A percentile compares a stretch with the other conserved stretches of the same genome.
phyloP scores from a whole-genome alignment of 2,888 invertebrate genomes.

The Linyphia triangularis region DNA sequence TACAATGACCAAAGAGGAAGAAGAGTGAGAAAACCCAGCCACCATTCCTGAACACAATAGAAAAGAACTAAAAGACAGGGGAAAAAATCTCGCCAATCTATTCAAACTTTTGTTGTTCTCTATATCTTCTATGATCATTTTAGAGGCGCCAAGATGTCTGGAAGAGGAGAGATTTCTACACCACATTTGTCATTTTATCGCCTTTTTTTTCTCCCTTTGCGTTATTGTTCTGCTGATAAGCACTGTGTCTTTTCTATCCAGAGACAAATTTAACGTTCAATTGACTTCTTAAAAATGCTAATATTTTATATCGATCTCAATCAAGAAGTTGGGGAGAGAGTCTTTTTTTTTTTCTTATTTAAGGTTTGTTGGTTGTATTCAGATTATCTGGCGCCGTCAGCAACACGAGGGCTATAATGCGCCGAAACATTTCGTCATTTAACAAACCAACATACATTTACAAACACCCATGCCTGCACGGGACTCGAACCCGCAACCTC shows the following conservation, averaged over 20 bases:
- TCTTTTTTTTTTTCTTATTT: slow-evolving; percentile 27
- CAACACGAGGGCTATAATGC: no score
- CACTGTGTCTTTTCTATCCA: not conserved
- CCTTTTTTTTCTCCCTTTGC: slow-evolving; percentile 19
- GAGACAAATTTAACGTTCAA: slow-evolving; percentile 40
- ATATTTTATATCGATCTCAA: slow-evolving; percentile 36
- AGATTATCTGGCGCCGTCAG: no score
- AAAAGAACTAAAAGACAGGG: not conserved
- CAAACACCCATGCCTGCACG: no score
- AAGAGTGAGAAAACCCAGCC: not conserved
- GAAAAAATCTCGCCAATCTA: slow-evolving; percentile 35
- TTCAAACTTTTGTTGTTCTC: slow-evolving; percentile 65
- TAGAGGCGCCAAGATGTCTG: slow-evolving; percentile 69
- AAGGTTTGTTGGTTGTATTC: no score
- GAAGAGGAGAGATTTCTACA: slow-evolving; percentile 56
- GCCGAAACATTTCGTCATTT: no score
- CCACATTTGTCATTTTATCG: slow-evolving; percentile 74
- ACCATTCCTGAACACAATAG: slow-evolving; percentile 35
- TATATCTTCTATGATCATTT: slow-evolving; percentile 51
- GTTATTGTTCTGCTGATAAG: slow-evolving; percentile 9
- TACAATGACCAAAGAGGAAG: slow-evolving; percentile 1
- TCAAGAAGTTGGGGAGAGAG: not conserved
- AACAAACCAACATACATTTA: no score
- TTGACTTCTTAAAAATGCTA: slow-evolving; percentile 57
- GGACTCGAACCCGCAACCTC: no score